Conservation (phyloP, 2,888 invertebrate species). For the Gymnoscelis rufifasciata region DNA sequence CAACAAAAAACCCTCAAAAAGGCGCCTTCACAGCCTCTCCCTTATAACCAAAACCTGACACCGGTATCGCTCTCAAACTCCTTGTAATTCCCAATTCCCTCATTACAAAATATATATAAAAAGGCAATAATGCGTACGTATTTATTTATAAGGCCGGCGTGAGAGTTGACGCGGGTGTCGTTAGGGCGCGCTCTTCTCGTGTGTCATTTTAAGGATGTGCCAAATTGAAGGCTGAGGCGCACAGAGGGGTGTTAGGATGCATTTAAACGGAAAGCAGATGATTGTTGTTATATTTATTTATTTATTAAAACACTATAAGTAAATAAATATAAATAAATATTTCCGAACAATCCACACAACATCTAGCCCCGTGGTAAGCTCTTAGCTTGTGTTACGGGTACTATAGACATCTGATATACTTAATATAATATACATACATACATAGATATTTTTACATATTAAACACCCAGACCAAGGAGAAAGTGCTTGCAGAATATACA, state of each 20-base stretch:
- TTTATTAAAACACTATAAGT: too few relatives aligned
- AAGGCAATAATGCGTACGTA: constrained; percentile 43
- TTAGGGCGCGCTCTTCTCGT: constrained; percentile 73
- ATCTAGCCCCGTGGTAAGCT: too few relatives aligned
- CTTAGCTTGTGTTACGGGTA: too few relatives aligned
- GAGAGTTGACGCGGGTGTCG: constrained; percentile 63
- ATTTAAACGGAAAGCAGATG: constrained; percentile 1
- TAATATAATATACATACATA: too few relatives aligned
- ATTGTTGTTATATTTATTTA: too few relatives aligned
- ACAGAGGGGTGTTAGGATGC: constrained; percentile 65
- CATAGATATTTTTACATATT: too few relatives aligned
- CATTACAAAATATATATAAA: constrained; percentile 32
- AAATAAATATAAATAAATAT: too few relatives aligned
- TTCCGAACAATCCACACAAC: too few relatives aligned
- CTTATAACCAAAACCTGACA: constrained; percentile 16
- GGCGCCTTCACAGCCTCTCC: neutral
- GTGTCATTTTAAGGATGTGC: constrained; percentile 80
- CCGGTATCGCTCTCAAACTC: constrained; percentile 16
- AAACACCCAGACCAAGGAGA: too few relatives aligned
- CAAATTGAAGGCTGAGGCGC: constrained; percentile 74
- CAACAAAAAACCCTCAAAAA: too few relatives aligned
- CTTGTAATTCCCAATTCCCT: constrained; percentile 26
- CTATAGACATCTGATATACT: too few relatives aligned
- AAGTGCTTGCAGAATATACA: too few relatives aligned
- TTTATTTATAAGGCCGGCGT: constrained; percentile 54